Base-by-base conservation (phyloP, 2,113 vertebrate species). In the Peromyscus maniculatus region DNA sequence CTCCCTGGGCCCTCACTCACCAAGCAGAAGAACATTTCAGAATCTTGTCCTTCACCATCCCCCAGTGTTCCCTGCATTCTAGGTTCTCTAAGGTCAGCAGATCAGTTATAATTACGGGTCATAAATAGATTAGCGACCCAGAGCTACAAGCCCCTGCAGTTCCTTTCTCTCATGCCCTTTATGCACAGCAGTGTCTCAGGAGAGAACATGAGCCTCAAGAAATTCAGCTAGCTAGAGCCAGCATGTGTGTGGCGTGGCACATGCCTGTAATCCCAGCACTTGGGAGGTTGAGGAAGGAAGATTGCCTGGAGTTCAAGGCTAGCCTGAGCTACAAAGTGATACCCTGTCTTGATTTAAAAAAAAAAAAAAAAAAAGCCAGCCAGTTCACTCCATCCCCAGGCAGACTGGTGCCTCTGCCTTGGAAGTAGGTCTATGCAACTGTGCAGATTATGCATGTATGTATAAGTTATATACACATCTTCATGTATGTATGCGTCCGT, bases 161-260 rank as follows among this genome's bases (percentile, higher is more conserved):
- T n/a, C 4, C 11, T 2, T 3, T 49, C 46, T 3, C 2, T 31
- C 19, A 2, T 1, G 12, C 19, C 33, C 16, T 4, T 59, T 64
- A 24, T 46, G 36, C 39, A 36, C 2, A 5, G 39, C 77, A 55
- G 46, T 19, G 19, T 8, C 83, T 86, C 17, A 1, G 55, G 10
- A 39, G 12, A 80, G 55, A 4, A 26, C 16, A 3, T 0, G 13
- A 19, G 33, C 21, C 36, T 57, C 3, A 4, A 31, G 0, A 24
- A 28, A 0, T 2, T 46, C 31, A 8, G 49, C 52, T 24, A 31
- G 72, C 62, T 49, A 67, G 9, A 88, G 49, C 82, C n/a, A 28
- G 21, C 67, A 55, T 12, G 31, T 24, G 64, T 69, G 31, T 52
- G 52, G 52, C 9, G 86, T 71, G 46, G 19, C 3, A n/a, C 31